Evolutionary conservation across 2,113 vertebrate genomes (phyloP), one percentile per base, ranked within the genome.

Genomic region (Salvator merianae): DNA sequence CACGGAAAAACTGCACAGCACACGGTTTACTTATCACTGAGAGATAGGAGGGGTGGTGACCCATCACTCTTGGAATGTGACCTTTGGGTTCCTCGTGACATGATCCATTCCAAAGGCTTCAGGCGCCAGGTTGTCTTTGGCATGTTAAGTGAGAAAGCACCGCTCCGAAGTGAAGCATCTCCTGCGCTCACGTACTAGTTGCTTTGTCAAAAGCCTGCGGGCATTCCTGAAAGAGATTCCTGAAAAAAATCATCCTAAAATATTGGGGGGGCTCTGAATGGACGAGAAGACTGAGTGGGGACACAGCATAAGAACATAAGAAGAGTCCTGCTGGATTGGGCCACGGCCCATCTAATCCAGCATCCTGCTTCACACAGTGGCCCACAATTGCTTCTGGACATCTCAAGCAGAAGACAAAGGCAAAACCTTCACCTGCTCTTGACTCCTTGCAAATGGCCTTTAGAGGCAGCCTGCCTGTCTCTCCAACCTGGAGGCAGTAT

Each of bases 101-200:
- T 8, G 0, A 32, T 50, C 30, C 82, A 66, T 74, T 84, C 76
- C 38, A 85, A 73, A 62, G 77, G 20, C 75, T 43, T 63, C 36
- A 20, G 24, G 50, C 14, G 76, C 86, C 0, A 0, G 73, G 40
- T 50, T 76, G 50, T 83, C 87, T 5, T 0, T 81, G 84, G 20
- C 83, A 75, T 36, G 63, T 82, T 69, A 30, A 88, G 5, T 13
- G 47, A 84, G 78, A 53, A 76, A 63, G 72, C 12, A 34, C 24
- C 0, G 0, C 7, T 7, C 32, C 43, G 50, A 72, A 13, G 68
- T 40, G 62, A 79, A 83, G 40, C 24, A 22, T 30, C 20, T 38
- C 47, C 84, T n/a, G 36, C 7, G 12, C 84, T 26, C 22, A 50
- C 63, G 20, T 5, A 50, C 50, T 69, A 50, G 55, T 1, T 20